Evolutionary conservation across 2,797 vertebrate species (phyloP).

Genomic region (Champsocephalus gunnari): DNA sequence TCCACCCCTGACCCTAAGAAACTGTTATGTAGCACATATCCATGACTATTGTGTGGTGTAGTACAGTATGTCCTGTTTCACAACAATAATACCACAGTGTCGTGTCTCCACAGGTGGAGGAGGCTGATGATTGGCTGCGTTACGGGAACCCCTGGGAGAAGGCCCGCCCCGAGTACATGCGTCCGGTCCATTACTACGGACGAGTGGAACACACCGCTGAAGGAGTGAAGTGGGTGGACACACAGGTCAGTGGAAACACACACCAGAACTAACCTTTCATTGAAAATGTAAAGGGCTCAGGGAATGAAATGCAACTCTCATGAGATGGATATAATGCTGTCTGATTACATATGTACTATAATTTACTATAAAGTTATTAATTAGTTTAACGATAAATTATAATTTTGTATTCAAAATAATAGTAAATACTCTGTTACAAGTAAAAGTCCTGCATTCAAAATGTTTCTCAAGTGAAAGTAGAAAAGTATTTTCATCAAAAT

Average conservation of each 20-base stretch:
- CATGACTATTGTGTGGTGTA: neutral
- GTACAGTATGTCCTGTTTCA: neutral
- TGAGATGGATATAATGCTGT: neutral
- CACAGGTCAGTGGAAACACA: constrained; percentile 82
- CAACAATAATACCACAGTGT: fast-evolving
- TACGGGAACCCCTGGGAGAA: constrained; percentile 97
- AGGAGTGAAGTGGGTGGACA: constrained; percentile 91
- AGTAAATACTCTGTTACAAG: too few relatives aligned
- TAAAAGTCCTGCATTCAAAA: too few relatives aligned
- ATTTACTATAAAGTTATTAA: neutral
- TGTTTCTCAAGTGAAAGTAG: too few relatives aligned
- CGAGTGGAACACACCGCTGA: constrained; percentile 87
- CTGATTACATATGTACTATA: neutral
- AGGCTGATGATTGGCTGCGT: constrained; percentile 95
- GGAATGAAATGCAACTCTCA: neutral
- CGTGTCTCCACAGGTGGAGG: constrained; percentile 85
- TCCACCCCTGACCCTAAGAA: neutral
- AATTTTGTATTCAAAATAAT: too few relatives aligned
- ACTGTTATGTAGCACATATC: neutral
- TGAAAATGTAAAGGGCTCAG: neutral
- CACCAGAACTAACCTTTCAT: neutral
- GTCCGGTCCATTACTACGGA: constrained; percentile 93
- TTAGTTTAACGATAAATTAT: too few relatives aligned
- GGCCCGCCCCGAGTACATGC: constrained; percentile 91
- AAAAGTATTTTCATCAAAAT: too few relatives aligned